Base-by-base conservation (phyloP, 2,113 vertebrate genomes). In the Bambusicola thoracicus region DNA sequence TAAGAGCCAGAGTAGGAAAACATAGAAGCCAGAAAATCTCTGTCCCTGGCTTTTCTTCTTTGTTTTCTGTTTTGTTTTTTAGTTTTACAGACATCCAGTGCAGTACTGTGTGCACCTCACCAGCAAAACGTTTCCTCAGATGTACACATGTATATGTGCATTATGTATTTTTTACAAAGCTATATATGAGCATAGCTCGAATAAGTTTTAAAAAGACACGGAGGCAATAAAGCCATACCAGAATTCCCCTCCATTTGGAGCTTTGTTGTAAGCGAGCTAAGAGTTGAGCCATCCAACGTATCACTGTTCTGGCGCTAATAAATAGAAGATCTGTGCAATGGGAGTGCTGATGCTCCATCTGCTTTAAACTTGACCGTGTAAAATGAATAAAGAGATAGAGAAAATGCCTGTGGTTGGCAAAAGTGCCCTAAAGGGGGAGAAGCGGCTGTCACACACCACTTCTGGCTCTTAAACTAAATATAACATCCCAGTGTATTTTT, bases 231-330 rank as follows among this genome's bases (percentile, higher is more conserved):
- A 55, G 49, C 51, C 49, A 36, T 3, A 34, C 34, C 63, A 2
- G 67, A n/a, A 48, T 12, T 32, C 27, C 51, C 40, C 10, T 3
- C 38, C 0, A 0, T 22, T 5, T 8, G 38, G 44, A 34, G 14
- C 40, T 18, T 2, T 2, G 21, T 10, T 16, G 56, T 14, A 17
- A 70, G 55, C 16, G 24, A 63, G 48, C 38, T 3, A 43, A 30
- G 49, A 69, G 43, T 32, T n/a, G n/a, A 16, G 48, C 13, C 14
- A 22, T 38, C 53, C 74, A 21, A 12, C 4, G 0, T 6, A 43
- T 4, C 22, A 5, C 40, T 1, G 0, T 7, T 11, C 9, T 30
- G 12, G 18, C 2, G 21, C 56, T 14, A 22, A 81, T 2, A 34
- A 56, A 44, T 18, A 18, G 19, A 8, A 32, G 55, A 4, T 32